These are phyloP conservation scores for Melanostoma mellinum DNA, from an alignment of 2,888 invertebrate species.

Conservation along the genomic window DNA sequence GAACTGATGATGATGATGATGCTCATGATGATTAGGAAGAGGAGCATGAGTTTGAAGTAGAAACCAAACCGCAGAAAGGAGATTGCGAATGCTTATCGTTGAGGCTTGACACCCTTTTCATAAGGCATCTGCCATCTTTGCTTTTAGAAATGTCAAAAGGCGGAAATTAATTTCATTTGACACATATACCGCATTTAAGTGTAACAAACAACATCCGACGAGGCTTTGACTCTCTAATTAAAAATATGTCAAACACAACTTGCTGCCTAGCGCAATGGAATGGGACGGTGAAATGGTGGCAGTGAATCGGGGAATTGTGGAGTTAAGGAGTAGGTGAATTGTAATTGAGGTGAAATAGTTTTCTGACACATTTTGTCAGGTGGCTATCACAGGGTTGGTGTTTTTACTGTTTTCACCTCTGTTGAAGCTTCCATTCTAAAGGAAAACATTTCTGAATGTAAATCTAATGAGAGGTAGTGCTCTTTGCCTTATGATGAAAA, in stretches of 20 bases:
- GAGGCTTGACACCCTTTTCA: slow-evolving; percentile 61
- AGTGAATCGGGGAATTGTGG: not conserved
- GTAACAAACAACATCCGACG: slow-evolving; percentile 68
- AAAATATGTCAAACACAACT: slow-evolving; percentile 67
- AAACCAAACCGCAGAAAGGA: slow-evolving; percentile 56
- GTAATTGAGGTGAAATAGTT: slow-evolving; percentile 39
- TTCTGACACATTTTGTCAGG: slow-evolving; percentile 64
- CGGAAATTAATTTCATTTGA: slow-evolving; percentile 72
- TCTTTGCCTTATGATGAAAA: slow-evolving; percentile 42
- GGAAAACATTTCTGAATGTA: slow-evolving; percentile 55
- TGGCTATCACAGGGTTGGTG: slow-evolving; percentile 25
- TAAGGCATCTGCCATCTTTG: slow-evolving; percentile 54
- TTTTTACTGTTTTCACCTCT: not conserved
- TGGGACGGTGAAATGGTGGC: not conserved
- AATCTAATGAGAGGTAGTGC: slow-evolving; percentile 56
- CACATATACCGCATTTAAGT: slow-evolving; percentile 69
- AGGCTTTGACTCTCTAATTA: slow-evolving; percentile 68
- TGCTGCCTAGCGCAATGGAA: not conserved
- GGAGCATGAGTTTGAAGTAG: not conserved
- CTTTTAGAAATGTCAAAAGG: slow-evolving; percentile 63
- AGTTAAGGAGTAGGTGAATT: not conserved
- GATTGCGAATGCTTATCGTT: slow-evolving; percentile 69
- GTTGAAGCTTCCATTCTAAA: slow-evolving; percentile 13
- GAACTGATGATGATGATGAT: slow-evolving; percentile 22
- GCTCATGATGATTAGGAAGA: slow-evolving; percentile 14